A percentile compares a stretch with the other conserved stretches of the same genome.
phyloP scores from a whole-genome alignment of 2,797 vertebrate species.

The Lagocephalus sceleratus region DNA sequence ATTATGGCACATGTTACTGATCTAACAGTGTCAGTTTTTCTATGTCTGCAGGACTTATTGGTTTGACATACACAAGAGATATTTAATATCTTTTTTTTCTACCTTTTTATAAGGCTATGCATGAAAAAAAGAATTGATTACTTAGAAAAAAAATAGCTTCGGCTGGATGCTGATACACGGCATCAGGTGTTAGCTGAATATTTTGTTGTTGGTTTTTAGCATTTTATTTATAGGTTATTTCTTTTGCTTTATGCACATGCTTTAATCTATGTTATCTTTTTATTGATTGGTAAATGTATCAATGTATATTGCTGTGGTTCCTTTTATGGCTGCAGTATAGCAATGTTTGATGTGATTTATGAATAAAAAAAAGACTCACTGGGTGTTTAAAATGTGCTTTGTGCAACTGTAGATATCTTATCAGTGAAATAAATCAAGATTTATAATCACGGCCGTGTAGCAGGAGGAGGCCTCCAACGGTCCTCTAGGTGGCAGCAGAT shows the following conservation, averaged over 20 bases:
- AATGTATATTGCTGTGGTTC: constrained; percentile 40
- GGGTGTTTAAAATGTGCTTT: constrained; percentile 16
- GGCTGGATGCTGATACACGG: constrained; percentile 19
- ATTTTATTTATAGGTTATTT: constrained; percentile 44
- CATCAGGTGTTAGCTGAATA: constrained; percentile 5
- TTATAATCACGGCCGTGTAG: neutral
- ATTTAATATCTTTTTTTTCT: constrained; percentile 9
- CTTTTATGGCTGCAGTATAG: constrained; percentile 29
- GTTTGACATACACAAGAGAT: constrained; percentile 15
- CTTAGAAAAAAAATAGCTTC: neutral
- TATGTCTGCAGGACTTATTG: constrained; percentile 16
- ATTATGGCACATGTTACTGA: constrained; percentile 3
- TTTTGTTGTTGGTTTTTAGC: constrained; percentile 41
- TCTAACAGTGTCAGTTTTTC: constrained; percentile 19
- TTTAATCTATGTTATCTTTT: constrained; percentile 43
- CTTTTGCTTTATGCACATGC: constrained; percentile 51
- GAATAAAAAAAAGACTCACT: constrained; percentile 67
- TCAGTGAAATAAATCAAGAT: too few species aligned
- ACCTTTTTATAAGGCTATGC: constrained; percentile 25
- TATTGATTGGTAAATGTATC: constrained; percentile 41
- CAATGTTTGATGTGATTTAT: constrained; percentile 65
- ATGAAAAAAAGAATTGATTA: neutral
- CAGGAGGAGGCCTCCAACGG: neutral
- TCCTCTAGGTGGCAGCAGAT: constrained; percentile 63
- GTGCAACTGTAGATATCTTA: neutral